Percentiles rank a stretch among this genome's conserved stretches.
Evolutionary conservation across 2,113 vertebrate species (phyloP).

Genomic region (Rhinogobius similis): DNA sequence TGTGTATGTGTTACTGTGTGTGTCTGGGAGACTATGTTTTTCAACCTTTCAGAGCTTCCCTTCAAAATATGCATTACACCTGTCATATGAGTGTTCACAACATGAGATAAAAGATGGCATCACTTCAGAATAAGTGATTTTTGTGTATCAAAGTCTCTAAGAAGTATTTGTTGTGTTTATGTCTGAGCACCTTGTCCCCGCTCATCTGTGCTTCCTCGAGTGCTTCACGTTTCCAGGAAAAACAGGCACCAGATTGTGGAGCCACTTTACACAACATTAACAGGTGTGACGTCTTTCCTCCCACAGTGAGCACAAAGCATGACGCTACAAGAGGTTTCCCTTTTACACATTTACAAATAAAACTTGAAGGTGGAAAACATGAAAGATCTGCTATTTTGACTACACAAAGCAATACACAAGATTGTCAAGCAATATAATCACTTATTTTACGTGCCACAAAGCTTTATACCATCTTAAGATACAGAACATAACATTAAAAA

Average conservation of each 20-base stretch:
- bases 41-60: conserved; percentile 50
- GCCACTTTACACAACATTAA: conserved; percentile 43
- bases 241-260: conserved; percentile 32
- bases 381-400: not conserved
- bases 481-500: not conserved
- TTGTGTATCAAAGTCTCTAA: conserved; percentile 26
- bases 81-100: conserved; percentile 56
- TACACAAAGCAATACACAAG: not conserved
- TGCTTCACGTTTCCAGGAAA: conserved; percentile 61
- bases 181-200: conserved; percentile 38
- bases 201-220: conserved; percentile 56
- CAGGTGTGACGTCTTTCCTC: conserved; percentile 48
- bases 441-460: not conserved
- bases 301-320: conserved; percentile 33
- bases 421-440: not conserved
- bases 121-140: conserved; percentile 36
- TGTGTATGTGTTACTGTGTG: conserved; percentile 47
- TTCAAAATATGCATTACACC: conserved; percentile 67
- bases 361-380: not conserved
- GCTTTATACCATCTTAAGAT: not conserved
- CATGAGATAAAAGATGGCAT: conserved; percentile 63
- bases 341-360: conserved; percentile 10
- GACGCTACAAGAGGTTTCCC: conserved; percentile 16
- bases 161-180: conserved; percentile 48
- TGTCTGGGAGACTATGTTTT: conserved; percentile 39